Percentiles rank a stretch among this genome's conserved stretches.
These are phyloP conservation scores for Amaurobius ferox DNA, from an alignment of 2,888 invertebrate species.

Conservation along the genomic window DNA sequence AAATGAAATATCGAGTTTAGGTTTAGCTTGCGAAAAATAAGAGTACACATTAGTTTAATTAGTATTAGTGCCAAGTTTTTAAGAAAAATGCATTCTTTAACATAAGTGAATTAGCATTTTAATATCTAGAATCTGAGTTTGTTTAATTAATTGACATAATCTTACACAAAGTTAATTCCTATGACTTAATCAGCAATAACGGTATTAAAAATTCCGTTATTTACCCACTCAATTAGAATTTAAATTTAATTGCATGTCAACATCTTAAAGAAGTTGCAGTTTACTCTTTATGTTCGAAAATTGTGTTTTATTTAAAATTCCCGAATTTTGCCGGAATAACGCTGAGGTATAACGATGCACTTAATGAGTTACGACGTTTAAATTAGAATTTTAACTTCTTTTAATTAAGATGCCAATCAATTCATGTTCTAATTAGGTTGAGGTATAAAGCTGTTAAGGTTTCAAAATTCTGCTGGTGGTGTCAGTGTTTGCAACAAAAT, in stretches of 20 bases:
- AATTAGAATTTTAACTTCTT: conserved; percentile 62
- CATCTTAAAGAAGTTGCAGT: neutral
- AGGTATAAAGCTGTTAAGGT: neutral
- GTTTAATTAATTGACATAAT: neutral
- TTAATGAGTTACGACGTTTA: conserved; percentile 36
- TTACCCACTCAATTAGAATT: neutral
- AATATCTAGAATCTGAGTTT: neutral
- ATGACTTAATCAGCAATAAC: neutral
- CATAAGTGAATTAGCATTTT: neutral
- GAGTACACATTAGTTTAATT: neutral
- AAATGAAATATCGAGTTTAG: neutral
- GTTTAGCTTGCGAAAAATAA: neutral
- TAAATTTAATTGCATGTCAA: conserved; percentile 1
- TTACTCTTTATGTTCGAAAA: neutral
- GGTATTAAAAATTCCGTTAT: neutral
- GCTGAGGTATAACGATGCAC: neutral
- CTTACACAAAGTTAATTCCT: neutral
- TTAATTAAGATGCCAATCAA: conserved; percentile 51
- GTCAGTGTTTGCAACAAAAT: too few species aligned
- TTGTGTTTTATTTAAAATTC: neutral
- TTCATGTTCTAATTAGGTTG: neutral
- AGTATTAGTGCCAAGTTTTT: neutral
- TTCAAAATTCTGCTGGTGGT: neutral
- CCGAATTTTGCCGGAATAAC: neutral
- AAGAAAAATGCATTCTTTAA: neutral